Evolutionary conservation across 1,140 invertebrate genomes (phyloP).

Genomic region (Drosophila rufa): DNA sequence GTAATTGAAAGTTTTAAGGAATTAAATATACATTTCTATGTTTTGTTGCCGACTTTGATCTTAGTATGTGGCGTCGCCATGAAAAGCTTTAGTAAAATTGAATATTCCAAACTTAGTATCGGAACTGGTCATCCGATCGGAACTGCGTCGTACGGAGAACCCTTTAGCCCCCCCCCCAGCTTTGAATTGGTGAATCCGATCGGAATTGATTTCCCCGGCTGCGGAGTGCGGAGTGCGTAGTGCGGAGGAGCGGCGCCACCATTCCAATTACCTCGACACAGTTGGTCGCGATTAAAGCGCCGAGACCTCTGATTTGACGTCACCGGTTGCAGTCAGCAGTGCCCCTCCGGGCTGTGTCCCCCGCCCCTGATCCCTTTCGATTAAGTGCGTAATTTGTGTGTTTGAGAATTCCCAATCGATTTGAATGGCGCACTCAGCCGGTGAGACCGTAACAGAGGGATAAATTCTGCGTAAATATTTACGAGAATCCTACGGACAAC

Average conservation of each 20-base stretch:
- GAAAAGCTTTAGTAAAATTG: neutral
- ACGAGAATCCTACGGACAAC: slow-evolving; percentile 21
- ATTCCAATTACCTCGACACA: slow-evolving; percentile 54
- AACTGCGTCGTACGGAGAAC: slow-evolving; percentile 28
- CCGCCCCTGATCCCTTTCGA: slow-evolving; percentile 15
- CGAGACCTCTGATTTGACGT: slow-evolving; percentile 28
- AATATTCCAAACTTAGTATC: slow-evolving; percentile 8
- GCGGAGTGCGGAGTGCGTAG: neutral
- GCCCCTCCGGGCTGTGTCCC: neutral
- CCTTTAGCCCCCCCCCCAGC: slow-evolving; percentile 13
- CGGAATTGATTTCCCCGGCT: slow-evolving; percentile 13
- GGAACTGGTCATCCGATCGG: slow-evolving; percentile 15
- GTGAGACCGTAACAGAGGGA: neutral
- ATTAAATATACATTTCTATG: neutral
- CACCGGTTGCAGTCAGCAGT: slow-evolving; percentile 4
- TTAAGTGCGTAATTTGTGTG: slow-evolving; percentile 21
- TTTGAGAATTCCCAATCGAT: neutral
- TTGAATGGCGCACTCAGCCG: neutral
- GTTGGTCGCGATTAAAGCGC: slow-evolving; percentile 46
- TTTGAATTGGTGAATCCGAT: slow-evolving; percentile 29
- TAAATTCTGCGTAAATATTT: slow-evolving; percentile 57
- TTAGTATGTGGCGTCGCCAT: neutral
- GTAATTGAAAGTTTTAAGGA: neutral
- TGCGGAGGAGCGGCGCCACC: slow-evolving; percentile 18
- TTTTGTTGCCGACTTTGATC: neutral